Evolutionary conservation across 2,797 vertebrate species (phyloP).

Genomic region (Hydrophis major): DNA sequence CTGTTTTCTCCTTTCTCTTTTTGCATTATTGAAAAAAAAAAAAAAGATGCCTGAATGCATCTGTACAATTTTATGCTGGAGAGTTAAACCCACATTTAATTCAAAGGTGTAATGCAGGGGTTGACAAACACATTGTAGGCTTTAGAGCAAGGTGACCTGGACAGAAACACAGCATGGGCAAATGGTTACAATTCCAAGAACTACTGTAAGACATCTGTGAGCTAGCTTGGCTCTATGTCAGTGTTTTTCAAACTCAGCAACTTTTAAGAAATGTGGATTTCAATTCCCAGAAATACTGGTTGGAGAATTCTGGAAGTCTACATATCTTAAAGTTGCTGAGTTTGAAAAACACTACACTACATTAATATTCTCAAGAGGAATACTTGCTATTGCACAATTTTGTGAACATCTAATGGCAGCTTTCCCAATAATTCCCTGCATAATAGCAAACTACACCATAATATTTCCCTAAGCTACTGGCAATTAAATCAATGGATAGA

Average conservation of each 20-base stretch:
- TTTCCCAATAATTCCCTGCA: not conserved
- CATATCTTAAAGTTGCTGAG: not conserved
- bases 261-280: not conserved
- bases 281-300: not conserved
- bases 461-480: not conserved
- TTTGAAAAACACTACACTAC: not conserved
- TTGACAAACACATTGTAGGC: not conserved
- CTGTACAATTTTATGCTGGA: not conserved
- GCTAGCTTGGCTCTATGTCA: not conserved
- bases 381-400: not conserved
- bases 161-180: not conserved
- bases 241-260: not conserved
- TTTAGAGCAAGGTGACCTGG: not conserved
- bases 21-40: not conserved
- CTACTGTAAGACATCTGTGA: not conserved
- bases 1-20: not conserved
- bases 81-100: not conserved
- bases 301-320: not conserved
- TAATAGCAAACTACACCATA: not conserved
- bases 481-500: not conserved
- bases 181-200: not conserved
- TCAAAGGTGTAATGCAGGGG: not conserved
- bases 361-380: not conserved
- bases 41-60: not conserved
- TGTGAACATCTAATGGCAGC: not conserved